phyloP scores from a whole-genome alignment of 1,140 invertebrate genomes.

The Pararge aegeria region DNA sequence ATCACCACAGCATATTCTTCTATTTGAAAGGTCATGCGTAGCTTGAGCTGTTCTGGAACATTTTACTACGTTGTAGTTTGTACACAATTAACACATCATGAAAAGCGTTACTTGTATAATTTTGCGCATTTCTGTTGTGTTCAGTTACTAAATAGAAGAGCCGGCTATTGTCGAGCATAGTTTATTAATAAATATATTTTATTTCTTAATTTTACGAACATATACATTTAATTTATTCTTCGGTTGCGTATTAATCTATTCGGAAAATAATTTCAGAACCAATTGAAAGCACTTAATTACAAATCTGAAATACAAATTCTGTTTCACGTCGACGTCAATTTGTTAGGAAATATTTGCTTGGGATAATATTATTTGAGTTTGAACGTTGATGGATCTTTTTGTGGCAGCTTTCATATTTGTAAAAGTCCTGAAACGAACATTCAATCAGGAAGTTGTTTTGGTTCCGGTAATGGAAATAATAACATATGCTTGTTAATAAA shows the following conservation, averaged over 20 bases:
- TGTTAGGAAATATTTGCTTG: slow-evolving; percentile 17
- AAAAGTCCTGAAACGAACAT: slow-evolving; percentile 16
- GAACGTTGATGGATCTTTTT: slow-evolving; percentile 17
- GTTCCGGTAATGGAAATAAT: slow-evolving; percentile 16
- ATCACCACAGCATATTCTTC: too few species aligned
- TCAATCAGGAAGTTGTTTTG: slow-evolving; percentile 13
- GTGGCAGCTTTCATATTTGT: slow-evolving; percentile 9
- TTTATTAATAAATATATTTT: too few species aligned
- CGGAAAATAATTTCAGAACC: not conserved
- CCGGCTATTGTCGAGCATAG: too few species aligned
- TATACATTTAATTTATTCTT: not conserved
- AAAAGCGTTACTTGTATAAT: too few species aligned
- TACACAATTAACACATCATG: too few species aligned
- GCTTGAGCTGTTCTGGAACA: too few species aligned
- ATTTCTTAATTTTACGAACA: too few species aligned
- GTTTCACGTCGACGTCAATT: slow-evolving; percentile 7
- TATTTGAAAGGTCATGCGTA: too few species aligned
- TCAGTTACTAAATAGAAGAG: too few species aligned
- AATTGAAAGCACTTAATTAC: slow-evolving; percentile 7
- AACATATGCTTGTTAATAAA: not conserved
- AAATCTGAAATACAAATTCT: not conserved
- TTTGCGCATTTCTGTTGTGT: too few species aligned
- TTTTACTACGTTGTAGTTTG: too few species aligned
- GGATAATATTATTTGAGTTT: slow-evolving; percentile 22
- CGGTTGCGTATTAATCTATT: not conserved